A percentile compares a stretch with the other conserved stretches of the same genome.
Evolutionary conservation across 2,888 invertebrate species (phyloP).

Genomic region (Pegoplata infirma): DNA sequence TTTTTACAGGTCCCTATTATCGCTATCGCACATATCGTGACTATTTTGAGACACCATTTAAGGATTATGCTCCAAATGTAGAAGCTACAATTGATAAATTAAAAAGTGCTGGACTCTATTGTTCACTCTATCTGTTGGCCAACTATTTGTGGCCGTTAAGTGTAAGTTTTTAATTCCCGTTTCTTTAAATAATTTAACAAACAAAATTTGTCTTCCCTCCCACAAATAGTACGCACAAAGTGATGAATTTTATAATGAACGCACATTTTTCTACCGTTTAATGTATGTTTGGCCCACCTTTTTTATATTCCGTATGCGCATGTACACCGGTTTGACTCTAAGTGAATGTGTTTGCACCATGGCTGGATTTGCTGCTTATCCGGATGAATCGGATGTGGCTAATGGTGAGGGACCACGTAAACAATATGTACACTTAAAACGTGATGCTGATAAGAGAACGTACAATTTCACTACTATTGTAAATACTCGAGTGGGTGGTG

Average conservation of each 20-base stretch:
- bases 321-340: constrained; percentile 92
- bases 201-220: no score
- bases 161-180: constrained; percentile 79
- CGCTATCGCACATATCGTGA: constrained; percentile 92
- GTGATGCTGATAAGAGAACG: constrained; percentile 78
- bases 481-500: constrained; percentile 89
- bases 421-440: constrained; percentile 82
- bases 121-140: constrained; percentile 82
- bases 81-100: constrained; percentile 83
- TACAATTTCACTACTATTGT: constrained; percentile 90
- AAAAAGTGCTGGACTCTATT: constrained; percentile 83
- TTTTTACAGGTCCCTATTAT: constrained; percentile 90
- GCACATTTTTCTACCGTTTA: constrained; percentile 87
- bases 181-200: constrained; percentile 29
- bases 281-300: constrained; percentile 93
- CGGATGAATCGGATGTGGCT: constrained; percentile 84
- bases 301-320: constrained; percentile 91
- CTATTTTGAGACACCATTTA: constrained; percentile 84
- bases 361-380: constrained; percentile 95
- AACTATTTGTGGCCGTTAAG: constrained; percentile 86
- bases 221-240: constrained; percentile 86
- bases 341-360: constrained; percentile 96
- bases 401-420: constrained; percentile 91
- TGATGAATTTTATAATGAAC: constrained; percentile 85
- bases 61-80: constrained; percentile 82